Base-by-base conservation (phyloP, 30 jellyfish, hydroid and myxozoan genomes). In the Morbakka virulenta region DNA sequence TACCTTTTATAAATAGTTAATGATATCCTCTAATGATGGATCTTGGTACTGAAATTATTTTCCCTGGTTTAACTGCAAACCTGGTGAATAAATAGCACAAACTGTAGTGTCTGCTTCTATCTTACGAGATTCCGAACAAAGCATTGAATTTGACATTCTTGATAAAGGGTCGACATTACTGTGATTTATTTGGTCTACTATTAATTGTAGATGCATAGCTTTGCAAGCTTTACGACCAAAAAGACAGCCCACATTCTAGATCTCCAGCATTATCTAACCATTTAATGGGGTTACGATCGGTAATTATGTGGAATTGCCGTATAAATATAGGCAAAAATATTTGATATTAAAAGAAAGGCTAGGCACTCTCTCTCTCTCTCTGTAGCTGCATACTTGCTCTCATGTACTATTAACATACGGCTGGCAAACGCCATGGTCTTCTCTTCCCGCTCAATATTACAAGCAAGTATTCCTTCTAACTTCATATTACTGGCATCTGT, bases 381-480 rank as follows among this genome's bases (percentile, higher is more conserved):
- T 23, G 67, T 69, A 32, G 80, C 62, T 17, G 93, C 72, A 57
- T 47, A 81, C 28, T 81, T 81, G 2, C 76, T 50, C 25, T 85
- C 85, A 29, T 64, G 74, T 1, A 2, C 50, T 83, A 83, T 3
- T 70, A 36, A 17, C 67, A 75, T 0, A 83, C 63, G 24, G 77
- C 95, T 41, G 1, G 92, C 87, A 78, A 20, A 67, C 12, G 87
- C 87, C 6, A 86, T 78, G 3, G 79, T 72, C 35, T 35, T 27
- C 61, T 84, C 86, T 1, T 0, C 14, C 0, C 96, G 94, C 30
- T 67, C 62, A 0, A 52, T 29, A 64, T 66, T 25, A 64, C 79
- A 88, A 17, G 92, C 64, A 33, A 86, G 92, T 4, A 86, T 62
- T 0, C 86, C 93, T 6, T 91, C 93, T 0, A 83, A 27, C 13